Base-by-base conservation (phyloP, 1,140 invertebrate species). In the Lamellibrachia luymesi region DNA sequence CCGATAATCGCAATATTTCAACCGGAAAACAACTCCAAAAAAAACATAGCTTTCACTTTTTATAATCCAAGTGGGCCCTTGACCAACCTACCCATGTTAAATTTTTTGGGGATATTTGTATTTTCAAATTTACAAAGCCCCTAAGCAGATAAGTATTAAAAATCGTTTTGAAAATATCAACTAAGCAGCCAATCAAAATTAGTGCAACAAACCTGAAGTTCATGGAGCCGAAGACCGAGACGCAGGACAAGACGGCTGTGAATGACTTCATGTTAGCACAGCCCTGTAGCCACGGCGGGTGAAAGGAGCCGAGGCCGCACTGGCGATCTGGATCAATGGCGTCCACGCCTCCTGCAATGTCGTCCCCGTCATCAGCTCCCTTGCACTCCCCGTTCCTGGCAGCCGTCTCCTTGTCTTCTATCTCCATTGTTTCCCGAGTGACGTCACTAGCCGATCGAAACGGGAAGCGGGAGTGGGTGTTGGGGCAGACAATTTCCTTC, bases 241-340 rank as follows among this genome's bases (percentile, higher is more conserved):
- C 38, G 27, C 49, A 52, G 50, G 92, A 92, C 22, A 92, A 52
- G 27, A 93, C n/a, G 49, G 52, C 80, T 6, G 94, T 92, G 92
- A 93, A 91, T 0, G 97, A 97, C 93, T 98, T 98, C 95, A 98
- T 98, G 94, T 98, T 98, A 25, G 98, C 98, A 92, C 98, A 98
- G 94, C 96, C 96, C 95, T 97, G 97, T 89, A 98, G 95, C 97
- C 97, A 97, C 94, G 95, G 95, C 38, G 97, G 97, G 95, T 97
- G 96, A 95, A 97, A 97, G 80, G 96, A 96, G 92, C 96, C 97
- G 93, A 97, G 94, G 92, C 97, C 97, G 95, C 97, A 98, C 89
- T 94, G 25, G 27, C 94, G 94, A 93, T 95, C 94, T 17, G 25
- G 92, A n/a, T 91, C 91, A 4, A 51, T n/a, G 91, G 91, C 91